These are phyloP conservation scores for Triplophysa dalaica DNA, from an alignment of 2,113 vertebrate genomes.

Conservation along the genomic window DNA sequence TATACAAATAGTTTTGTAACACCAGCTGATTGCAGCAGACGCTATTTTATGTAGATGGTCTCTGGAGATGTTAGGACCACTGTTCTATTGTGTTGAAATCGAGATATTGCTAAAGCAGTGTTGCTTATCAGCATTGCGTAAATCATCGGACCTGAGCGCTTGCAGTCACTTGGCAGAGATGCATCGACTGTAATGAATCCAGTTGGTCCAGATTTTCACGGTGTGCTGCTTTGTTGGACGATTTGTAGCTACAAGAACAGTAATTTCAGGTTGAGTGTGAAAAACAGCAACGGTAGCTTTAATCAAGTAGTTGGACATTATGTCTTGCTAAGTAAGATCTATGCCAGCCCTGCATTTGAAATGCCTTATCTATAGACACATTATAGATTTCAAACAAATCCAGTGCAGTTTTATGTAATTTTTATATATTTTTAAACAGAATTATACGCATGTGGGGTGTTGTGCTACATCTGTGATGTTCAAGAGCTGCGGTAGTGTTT, in stretches of 20 bases:
- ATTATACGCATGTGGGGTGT: neutral
- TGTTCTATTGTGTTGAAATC: neutral
- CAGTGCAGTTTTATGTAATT: neutral
- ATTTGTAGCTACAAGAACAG: slow-evolving; percentile 24
- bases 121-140: neutral
- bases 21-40: slow-evolving; percentile 11
- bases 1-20: neutral
- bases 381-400: neutral
- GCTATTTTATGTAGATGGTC: neutral
- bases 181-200: neutral
- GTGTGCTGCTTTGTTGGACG: neutral
- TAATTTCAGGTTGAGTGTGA: neutral
- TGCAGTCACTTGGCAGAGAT: slow-evolving; percentile 19
- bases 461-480: neutral
- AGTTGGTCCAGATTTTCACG: neutral
- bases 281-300: neutral
- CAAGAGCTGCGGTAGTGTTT: neutral
- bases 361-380: neutral
- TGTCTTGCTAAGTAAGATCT: neutral
- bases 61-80: neutral
- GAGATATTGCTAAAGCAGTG: neutral
- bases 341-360: neutral
- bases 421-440: neutral
- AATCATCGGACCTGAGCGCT: neutral
- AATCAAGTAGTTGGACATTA: slow-evolving; percentile 14